Base-by-base conservation (phyloP, 2,113 vertebrate species). In the Phaethon lepturus region DNA sequence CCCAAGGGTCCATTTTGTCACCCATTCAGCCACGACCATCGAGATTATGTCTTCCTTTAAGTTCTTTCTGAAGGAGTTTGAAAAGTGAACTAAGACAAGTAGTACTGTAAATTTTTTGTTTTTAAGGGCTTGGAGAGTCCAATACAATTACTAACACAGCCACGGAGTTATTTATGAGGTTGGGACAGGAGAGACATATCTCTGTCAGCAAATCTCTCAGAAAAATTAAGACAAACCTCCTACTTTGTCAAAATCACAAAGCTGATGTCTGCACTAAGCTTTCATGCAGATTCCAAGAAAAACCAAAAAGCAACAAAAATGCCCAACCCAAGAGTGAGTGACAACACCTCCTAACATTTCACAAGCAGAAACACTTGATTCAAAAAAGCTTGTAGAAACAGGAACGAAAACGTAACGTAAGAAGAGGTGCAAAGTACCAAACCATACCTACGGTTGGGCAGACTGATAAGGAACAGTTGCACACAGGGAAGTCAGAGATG, bases 371-470 rank as follows among this genome's bases (percentile, higher is more conserved):
- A 71, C 67, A 67, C 49, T 63, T 33, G 67, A 68, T 22, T 64
- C 23, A 82, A 59, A 72, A 69, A 83, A 86, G 77, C 60, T 80
- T 93, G 42, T 19, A 92, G 67, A 91, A 94, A 94, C 29, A 90
- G 82, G 72, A 95, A 77, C 22, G 47, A 55, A 95, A 89, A 38
- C 53, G 66, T 62, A 71, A 88, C n/a, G 45, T 6, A 31, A 81
- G 42, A 55, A 91, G 33, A 93, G 67, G n/a, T 74, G 50, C 68
- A 69, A 92, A 85, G 66, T 67, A 58, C 42, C 35, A 80, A 94
- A 79, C 13, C 5, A 2, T 92, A 92, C 23, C 93, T 75, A 60
- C 59, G 49, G 35, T 25, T 11, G 1, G 19, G 47, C 44, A 93
- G 62, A 68, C 7, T 33, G 53, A 60, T 85, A 93, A 73, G 33